Conservation (phyloP, 2,888 invertebrate genomes). For the Aphidoletes aphidimyza region DNA sequence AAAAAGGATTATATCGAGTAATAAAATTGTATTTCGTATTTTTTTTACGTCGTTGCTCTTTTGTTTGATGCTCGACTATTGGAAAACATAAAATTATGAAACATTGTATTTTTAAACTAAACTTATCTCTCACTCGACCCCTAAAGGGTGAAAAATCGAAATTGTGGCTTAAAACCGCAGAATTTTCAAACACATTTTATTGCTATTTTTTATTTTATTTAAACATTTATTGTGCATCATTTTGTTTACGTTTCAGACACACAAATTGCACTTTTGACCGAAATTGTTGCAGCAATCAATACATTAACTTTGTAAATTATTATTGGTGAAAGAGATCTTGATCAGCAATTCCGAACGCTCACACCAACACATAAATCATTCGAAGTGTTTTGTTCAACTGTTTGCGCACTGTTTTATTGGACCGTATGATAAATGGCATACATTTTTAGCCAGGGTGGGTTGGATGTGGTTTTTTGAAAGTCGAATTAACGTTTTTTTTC, state of each 20-base stretch:
- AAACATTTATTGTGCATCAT: neutral
- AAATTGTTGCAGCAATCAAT: no score
- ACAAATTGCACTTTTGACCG: neutral
- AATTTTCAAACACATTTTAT: neutral
- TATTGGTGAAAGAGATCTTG: constrained; percentile 24
- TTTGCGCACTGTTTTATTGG: constrained; percentile 4
- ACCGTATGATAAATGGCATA: neutral
- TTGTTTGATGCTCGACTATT: neutral
- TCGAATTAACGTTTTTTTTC: neutral
- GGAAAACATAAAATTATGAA: no score
- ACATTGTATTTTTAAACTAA: no score
- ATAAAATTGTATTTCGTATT: constrained; percentile 48
- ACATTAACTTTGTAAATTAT: no score
- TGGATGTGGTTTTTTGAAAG: neutral
- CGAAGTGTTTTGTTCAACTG: constrained; percentile 22
- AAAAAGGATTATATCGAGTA: constrained; percentile 52
- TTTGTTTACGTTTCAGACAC: constrained; percentile 15
- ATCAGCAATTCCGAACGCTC: neutral
- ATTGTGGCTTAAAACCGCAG: neutral
- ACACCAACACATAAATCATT: constrained; percentile 43
- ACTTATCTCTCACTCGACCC: no score
- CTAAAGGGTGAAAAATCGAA: neutral
- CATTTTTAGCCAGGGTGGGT: neutral
- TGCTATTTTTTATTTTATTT: neutral
- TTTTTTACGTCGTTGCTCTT: constrained; percentile 17